Evolutionary conservation across 2,888 invertebrate species (phyloP).

Genomic region (Nemurella pictetii): DNA sequence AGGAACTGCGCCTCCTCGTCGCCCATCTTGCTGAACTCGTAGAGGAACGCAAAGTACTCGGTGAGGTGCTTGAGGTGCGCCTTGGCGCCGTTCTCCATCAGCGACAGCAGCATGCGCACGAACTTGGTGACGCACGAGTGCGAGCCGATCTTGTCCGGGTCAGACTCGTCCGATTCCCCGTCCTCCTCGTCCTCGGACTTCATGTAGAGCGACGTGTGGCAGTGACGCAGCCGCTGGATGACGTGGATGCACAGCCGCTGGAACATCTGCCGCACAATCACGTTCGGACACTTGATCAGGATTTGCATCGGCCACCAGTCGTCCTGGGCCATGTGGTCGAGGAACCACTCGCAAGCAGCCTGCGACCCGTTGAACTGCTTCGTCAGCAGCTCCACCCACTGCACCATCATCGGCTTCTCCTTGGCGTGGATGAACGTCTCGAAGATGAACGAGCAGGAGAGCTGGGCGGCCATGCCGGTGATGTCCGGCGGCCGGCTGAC

Average conservation of each 20-base stretch:
- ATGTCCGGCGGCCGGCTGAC: slow-evolving; percentile 77
- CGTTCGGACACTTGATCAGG: slow-evolving; percentile 93
- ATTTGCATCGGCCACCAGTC: slow-evolving; percentile 97
- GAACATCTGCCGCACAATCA: slow-evolving; percentile 96
- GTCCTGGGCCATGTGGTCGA: slow-evolving; percentile 89
- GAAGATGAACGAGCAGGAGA: slow-evolving; percentile 92
- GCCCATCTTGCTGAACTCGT: slow-evolving; percentile 94
- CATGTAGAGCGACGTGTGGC: slow-evolving; percentile 68
- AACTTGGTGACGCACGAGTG: slow-evolving; percentile 91
- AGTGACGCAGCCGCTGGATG: slow-evolving; percentile 77
- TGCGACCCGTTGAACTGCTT: slow-evolving; percentile 93
- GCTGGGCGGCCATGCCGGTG: slow-evolving; percentile 81
- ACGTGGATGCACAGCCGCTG: slow-evolving; percentile 93
- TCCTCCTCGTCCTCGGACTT: slow-evolving; percentile 58
- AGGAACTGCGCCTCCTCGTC: slow-evolving; percentile 90
- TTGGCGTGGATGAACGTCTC: slow-evolving; percentile 97
- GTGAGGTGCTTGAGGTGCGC: slow-evolving; percentile 85
- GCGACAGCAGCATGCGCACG: slow-evolving; percentile 81
- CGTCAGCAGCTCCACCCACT: slow-evolving; percentile 93
- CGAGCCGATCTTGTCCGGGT: slow-evolving; percentile 64
- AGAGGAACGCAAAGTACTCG: slow-evolving; percentile 89
- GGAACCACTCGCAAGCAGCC: slow-evolving; percentile 88
- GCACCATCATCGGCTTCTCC: slow-evolving; percentile 96
- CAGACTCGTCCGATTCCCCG: slow-evolving; percentile 61
- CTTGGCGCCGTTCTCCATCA: slow-evolving; percentile 88